A percentile compares a stretch with the other conserved stretches of the same genome.
Conservation (phyloP, 1,140 invertebrate genomes). For the Drosophila trapezifrons region DNA sequence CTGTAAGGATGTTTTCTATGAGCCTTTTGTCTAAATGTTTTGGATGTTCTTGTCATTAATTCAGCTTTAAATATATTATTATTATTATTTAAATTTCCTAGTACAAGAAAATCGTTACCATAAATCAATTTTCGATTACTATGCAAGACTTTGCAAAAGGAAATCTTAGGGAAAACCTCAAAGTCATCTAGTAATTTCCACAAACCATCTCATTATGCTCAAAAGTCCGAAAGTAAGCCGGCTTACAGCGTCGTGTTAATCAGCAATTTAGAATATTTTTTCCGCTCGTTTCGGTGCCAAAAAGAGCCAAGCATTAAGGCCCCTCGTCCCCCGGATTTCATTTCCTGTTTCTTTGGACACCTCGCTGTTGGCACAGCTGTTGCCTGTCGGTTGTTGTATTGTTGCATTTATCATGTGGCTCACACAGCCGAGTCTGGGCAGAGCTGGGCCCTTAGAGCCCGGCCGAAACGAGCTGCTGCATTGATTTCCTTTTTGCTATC, state of each 20-base stretch:
- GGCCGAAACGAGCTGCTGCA: constrained; percentile 55
- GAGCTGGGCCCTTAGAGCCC: constrained; percentile 59
- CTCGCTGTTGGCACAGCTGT: constrained; percentile 67
- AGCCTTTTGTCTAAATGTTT: too few species aligned
- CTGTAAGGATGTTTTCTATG: too few species aligned
- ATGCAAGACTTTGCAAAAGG: constrained; percentile 15
- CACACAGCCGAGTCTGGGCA: constrained; percentile 35
- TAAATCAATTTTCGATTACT: not conserved
- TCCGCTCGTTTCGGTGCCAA: constrained; percentile 11
- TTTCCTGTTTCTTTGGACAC: constrained; percentile 68
- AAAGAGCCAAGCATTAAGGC: constrained; percentile 16
- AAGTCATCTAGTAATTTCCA: constrained; percentile 26
- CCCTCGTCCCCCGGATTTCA: constrained; percentile 45
- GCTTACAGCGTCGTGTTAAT: constrained; percentile 66
- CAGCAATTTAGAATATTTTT: constrained; percentile 82
- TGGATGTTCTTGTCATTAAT: too few species aligned
- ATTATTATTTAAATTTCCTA: not conserved
- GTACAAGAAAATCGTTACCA: constrained; percentile 7
- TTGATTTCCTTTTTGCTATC: constrained; percentile 81
- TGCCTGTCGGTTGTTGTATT: constrained; percentile 44
- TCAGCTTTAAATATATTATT: not conserved
- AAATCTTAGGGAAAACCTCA: not conserved
- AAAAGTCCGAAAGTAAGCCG: constrained; percentile 31
- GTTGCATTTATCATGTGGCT: constrained; percentile 76
- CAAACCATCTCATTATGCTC: constrained; percentile 48